These are phyloP conservation scores for Florisuga fusca DNA, from an alignment of 2,797 vertebrate species.

Conservation along the genomic window DNA sequence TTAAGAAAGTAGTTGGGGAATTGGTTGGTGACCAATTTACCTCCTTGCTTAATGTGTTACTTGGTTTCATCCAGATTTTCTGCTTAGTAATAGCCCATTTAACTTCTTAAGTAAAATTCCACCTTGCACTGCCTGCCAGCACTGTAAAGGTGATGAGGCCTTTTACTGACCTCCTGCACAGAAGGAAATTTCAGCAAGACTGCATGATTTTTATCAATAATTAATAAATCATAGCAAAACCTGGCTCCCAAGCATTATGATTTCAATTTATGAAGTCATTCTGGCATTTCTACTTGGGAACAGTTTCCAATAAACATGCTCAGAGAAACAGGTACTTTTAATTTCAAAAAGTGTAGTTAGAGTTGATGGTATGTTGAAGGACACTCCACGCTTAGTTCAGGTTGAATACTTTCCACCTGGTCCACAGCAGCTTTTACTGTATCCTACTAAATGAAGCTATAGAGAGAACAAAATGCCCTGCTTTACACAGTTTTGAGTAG, in stretches of 20 bases:
- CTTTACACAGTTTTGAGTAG: not conserved
- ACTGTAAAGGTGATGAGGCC: not conserved
- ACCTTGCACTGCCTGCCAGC: not conserved
- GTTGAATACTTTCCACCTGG: not conserved
- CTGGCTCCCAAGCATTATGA: not conserved
- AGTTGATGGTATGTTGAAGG: not conserved
- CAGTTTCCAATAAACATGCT: not conserved
- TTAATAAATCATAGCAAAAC: constrained; percentile 35
- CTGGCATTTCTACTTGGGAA: not conserved
- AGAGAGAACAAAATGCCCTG: not conserved
- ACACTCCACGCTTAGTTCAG: not conserved
- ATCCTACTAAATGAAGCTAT: not conserved
- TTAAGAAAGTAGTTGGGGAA: not conserved
- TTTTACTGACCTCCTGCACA: not conserved
- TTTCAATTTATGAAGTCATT: constrained; percentile 16
- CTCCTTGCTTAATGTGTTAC: not conserved
- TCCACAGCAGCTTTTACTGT: not conserved
- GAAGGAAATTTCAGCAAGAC: not conserved
- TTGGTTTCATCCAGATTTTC: not conserved
- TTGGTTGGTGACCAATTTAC: not conserved
- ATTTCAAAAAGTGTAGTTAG: not conserved
- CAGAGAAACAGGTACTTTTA: not conserved
- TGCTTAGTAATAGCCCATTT: not conserved
- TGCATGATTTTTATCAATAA: not conserved
- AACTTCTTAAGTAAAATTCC: constrained; percentile 11